Evolutionary conservation across 1,140 invertebrate genomes (phyloP), one percentile per base, ranked within the genome.

Genomic region (Laodelphax striatellus): DNA sequence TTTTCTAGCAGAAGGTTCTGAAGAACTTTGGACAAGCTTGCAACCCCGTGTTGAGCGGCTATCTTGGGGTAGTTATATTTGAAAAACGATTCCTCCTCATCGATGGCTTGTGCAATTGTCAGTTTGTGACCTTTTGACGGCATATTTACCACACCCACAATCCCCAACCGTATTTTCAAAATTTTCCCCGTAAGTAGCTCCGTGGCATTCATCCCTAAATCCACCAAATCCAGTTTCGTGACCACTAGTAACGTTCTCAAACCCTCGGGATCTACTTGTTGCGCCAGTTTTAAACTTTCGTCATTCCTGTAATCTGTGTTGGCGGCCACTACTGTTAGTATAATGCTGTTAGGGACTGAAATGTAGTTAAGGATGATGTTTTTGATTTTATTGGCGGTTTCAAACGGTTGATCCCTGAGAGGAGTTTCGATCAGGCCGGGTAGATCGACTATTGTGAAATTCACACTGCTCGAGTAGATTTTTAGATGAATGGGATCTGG

Each of bases 191-290:
- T 82, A 5, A 88, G 69, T 1, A 87, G 80, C 66, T 88, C 86
- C 68, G 82, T 79, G 0, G 87, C 87, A 75, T 88, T 84, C 13
- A 86, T 89, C 0, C 87, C 86, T 28, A 75, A 73, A 74, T 89
- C 87, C 86, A 90, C 88, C 22, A 89, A 67, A 71, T 90, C 87
- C 16, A 90, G 70, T 70, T 89, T 89, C 2, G 86, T 89, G 2
- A 89, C 71, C 14, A 88, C 86, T 53, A 81, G 84, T 14, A 88
- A 69, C 0, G 87, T 89, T 60, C 86, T 68, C 31, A 79, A 67
- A 0, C 81, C 82, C 61, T 83, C 79, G 4, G 77, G 77, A 69
- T 85, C 82, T n/a, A 82, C 79, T 62, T 81, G 77, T 60, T 77
- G 72, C 5, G 83, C 81, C 17, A 85, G 62, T 68, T 85, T 83